These are phyloP conservation scores for Leucopsar rothschildi DNA, from an alignment of 2,113 vertebrate genomes.

Conservation along the genomic window DNA sequence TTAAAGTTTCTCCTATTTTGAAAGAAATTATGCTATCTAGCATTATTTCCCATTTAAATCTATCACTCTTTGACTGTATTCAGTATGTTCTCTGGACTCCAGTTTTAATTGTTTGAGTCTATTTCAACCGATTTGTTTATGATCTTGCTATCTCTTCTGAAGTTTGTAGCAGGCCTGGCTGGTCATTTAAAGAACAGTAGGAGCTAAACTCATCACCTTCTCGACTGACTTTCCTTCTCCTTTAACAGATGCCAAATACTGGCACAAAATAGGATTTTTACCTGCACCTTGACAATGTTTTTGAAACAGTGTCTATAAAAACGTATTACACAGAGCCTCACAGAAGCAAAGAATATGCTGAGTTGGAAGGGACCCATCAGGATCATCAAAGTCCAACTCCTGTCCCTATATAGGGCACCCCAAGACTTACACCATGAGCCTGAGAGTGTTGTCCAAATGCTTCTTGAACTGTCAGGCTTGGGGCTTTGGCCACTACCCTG, in stretches of 20 bases:
- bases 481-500: background rate
- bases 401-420: accelerated
- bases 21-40: background rate
- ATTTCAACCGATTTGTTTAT: background rate
- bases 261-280: background rate
- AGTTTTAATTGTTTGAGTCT: background rate
- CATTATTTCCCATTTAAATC: background rate
- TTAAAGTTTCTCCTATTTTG: background rate
- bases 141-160: background rate
- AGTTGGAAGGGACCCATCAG: background rate
- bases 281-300: background rate
- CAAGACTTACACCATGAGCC: background rate
- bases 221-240: background rate
- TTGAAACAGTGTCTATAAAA: background rate
- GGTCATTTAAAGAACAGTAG: background rate
- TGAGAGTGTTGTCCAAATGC: background rate
- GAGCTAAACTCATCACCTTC: background rate
- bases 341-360: background rate
- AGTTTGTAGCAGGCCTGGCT: background rate
- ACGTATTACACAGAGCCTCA: background rate
- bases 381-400: background rate
- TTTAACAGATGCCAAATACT: constrained; percentile 3
- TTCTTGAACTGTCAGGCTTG: background rate
- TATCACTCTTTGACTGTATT: background rate
- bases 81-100: background rate